These are phyloP conservation scores for Zosterops pallidus DNA, from an alignment of 2,113 vertebrate species.

Conservation along the genomic window DNA sequence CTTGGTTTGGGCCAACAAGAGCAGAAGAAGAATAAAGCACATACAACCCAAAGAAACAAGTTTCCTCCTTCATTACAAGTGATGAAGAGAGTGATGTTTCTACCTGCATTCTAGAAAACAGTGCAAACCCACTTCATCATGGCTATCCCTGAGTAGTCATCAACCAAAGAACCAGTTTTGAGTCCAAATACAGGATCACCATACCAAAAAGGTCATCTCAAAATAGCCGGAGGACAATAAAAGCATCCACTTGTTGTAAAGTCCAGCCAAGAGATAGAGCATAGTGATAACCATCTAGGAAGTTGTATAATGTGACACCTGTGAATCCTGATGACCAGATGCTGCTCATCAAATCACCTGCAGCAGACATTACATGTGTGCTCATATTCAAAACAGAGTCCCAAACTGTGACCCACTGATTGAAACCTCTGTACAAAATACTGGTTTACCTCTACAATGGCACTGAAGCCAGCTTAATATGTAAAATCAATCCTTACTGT, in stretches of 20 bases:
- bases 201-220: neutral
- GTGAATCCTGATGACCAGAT: neutral
- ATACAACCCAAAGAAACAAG: neutral
- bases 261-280: neutral
- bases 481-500: neutral
- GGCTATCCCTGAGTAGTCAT: neutral
- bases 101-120: neutral
- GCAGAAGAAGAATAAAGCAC: neutral
- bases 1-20: neutral
- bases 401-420: neutral
- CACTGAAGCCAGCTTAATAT: neutral
- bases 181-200: neutral
- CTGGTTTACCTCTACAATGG: neutral
- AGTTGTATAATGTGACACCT: neutral
- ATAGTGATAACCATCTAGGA: neutral
- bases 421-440: neutral
- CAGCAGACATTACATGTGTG: neutral
- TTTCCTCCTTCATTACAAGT: neutral
- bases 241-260: neutral
- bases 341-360: neutral
- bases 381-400: neutral
- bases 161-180: neutral
- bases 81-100: neutral
- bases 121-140: neutral
- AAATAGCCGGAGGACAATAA: neutral